Evolutionary conservation across 2,888 invertebrate species (phyloP).

Genomic region (Entomobrya multifasciata): DNA sequence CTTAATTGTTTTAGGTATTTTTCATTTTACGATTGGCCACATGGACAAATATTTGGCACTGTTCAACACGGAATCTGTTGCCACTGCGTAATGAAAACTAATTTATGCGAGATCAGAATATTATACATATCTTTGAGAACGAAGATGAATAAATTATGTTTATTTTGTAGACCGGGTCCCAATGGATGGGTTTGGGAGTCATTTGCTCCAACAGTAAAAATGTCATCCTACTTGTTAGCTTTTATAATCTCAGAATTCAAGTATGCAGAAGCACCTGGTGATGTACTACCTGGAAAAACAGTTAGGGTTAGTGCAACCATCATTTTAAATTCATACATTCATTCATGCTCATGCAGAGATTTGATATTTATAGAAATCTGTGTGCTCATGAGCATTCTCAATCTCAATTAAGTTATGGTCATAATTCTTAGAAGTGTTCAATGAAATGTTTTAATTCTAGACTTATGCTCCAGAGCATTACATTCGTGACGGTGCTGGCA

Average conservation of each 20-base stretch:
- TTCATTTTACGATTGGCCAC: constrained; percentile 63
- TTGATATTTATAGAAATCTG: too few relatives aligned
- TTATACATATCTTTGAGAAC: too few relatives aligned
- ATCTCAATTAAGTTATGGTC: too few relatives aligned
- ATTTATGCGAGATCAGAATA: too few relatives aligned
- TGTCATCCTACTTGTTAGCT: constrained; percentile 72
- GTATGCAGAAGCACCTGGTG: constrained; percentile 52
- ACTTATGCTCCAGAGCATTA: constrained; percentile 75
- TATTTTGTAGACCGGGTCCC: constrained; percentile 52
- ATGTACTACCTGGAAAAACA: constrained; percentile 50
- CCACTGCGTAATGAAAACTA: too few relatives aligned
- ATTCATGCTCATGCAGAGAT: too few relatives aligned
- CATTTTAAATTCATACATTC: too few relatives aligned
- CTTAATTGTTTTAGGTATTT: constrained; percentile 47
- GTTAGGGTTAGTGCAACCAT: constrained; percentile 69
- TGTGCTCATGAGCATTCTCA: too few relatives aligned
- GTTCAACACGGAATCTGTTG: constrained; percentile 56
- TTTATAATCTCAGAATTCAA: constrained; percentile 70
- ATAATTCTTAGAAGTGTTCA: too few relatives aligned
- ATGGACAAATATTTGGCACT: constrained; percentile 60
- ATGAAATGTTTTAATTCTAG: constrained; percentile 46
- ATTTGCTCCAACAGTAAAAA: constrained; percentile 61
- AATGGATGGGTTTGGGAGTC: constrained; percentile 62
- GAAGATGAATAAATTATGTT: too few relatives aligned
- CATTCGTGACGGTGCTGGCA: constrained; percentile 60